These are phyloP conservation scores for Pelecanus crispus DNA, from an alignment of 2,113 vertebrate genomes.

Conservation along the genomic window DNA sequence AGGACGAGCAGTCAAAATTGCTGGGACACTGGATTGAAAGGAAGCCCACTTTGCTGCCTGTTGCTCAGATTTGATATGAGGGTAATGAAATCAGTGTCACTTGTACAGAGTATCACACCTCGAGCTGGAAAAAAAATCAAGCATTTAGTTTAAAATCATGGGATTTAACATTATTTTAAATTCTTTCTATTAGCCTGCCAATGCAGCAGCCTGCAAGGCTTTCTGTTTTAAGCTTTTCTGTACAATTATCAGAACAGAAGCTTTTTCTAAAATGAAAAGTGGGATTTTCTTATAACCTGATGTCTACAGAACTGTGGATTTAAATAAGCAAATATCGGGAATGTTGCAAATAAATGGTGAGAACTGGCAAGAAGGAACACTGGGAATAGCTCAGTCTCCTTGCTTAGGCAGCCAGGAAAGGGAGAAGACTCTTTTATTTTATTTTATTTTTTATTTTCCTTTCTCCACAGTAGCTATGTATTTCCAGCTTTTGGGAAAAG, in stretches of 20 bases:
- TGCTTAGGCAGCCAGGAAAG: not conserved
- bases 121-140: not conserved
- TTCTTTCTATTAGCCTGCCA: not conserved
- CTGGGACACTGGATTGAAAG: not conserved
- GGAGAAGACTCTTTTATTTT: not conserved
- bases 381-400: not conserved
- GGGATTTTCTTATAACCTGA: not conserved
- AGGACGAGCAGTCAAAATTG: not conserved
- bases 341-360: not conserved
- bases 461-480: fast-evolving
- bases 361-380: not conserved
- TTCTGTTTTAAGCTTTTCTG: not conserved
- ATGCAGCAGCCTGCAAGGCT: not conserved
- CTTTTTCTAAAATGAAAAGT: not conserved
- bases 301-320: not conserved
- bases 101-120: not conserved
- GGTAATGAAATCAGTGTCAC: not conserved
- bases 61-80: not conserved
- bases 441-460: too few species aligned
- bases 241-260: not conserved
- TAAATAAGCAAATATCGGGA: not conserved
- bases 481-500: not conserved
- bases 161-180: not conserved
- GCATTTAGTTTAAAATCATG: not conserved
- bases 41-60: not conserved